Conservation (phyloP, 2,888 invertebrate species). For the Dastarcus helophoroides region DNA sequence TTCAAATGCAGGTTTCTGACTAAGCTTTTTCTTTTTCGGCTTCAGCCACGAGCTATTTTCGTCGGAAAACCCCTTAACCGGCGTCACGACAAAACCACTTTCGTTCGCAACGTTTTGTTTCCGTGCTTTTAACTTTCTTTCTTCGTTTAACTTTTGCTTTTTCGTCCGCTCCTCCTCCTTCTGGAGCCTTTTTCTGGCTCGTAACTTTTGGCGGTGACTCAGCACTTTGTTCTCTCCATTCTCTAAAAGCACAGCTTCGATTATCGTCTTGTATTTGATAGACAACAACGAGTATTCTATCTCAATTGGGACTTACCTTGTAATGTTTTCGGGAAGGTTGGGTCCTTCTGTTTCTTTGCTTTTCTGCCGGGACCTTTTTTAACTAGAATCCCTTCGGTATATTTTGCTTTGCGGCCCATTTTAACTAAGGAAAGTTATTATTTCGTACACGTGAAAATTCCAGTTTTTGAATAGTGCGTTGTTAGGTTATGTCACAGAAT, state of each 20-base stretch:
- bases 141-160: slow-evolving; percentile 17
- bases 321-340: slow-evolving; percentile 51
- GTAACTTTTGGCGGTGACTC: slow-evolving; percentile 40
- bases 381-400: slow-evolving; percentile 52
- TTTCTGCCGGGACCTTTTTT: slow-evolving; percentile 81
- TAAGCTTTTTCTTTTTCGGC: slow-evolving; percentile 40
- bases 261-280: too few relatives aligned
- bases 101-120: slow-evolving; percentile 12
- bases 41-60: slow-evolving; percentile 62
- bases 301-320: slow-evolving; percentile 32
- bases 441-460: too few relatives aligned
- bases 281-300: neutral
- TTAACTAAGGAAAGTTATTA: slow-evolving; percentile 16
- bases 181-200: slow-evolving; percentile 24
- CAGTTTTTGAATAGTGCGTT: too few relatives aligned
- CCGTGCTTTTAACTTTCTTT: slow-evolving; percentile 2
- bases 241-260: too few relatives aligned
- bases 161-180: slow-evolving; percentile 20
- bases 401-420: slow-evolving; percentile 84
- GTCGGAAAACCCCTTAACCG: slow-evolving; percentile 56
- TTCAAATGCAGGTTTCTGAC: slow-evolving; percentile 10
- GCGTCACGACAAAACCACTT: slow-evolving; percentile 14
- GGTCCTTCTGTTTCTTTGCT: slow-evolving; percentile 75
- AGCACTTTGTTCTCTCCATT: slow-evolving; percentile 32
- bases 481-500: too few relatives aligned